These are phyloP conservation scores for Ochropleura plecta DNA, from an alignment of 2,888 invertebrate genomes.

Conservation along the genomic window DNA sequence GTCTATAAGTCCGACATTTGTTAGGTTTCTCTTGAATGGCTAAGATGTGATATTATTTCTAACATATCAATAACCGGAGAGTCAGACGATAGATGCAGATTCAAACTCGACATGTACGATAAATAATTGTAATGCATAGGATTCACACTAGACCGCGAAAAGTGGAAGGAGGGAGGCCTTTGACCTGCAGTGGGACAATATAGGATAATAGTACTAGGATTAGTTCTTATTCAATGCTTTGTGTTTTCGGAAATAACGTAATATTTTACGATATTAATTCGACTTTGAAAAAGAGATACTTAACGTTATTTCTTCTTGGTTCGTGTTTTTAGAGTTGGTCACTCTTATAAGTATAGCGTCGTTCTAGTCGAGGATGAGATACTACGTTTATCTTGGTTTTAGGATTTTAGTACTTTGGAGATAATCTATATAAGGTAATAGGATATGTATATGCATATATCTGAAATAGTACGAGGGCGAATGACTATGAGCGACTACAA, in stretches of 20 bases:
- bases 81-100: background rate
- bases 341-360: background rate
- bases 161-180: too few relatives aligned
- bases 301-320: background rate
- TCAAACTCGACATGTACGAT: background rate
- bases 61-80: background rate
- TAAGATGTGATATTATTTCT: background rate
- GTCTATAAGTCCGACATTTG: conserved; percentile 26
- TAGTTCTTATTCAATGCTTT: background rate
- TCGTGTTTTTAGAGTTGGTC: background rate
- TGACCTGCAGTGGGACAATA: too few relatives aligned
- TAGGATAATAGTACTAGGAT: too few relatives aligned
- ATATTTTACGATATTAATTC: background rate
- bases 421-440: background rate
- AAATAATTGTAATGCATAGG: background rate
- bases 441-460: too few relatives aligned
- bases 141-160: too few relatives aligned
- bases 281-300: background rate
- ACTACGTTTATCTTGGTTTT: background rate
- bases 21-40: conserved; percentile 1
- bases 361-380: background rate
- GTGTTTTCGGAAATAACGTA: background rate
- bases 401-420: background rate
- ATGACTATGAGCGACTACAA: too few relatives aligned
- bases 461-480: too few relatives aligned